Percentiles rank a stretch among this genome's conserved stretches.
Conservation (phyloP, 2,113 vertebrate species). For the Grantiella picta region DNA sequence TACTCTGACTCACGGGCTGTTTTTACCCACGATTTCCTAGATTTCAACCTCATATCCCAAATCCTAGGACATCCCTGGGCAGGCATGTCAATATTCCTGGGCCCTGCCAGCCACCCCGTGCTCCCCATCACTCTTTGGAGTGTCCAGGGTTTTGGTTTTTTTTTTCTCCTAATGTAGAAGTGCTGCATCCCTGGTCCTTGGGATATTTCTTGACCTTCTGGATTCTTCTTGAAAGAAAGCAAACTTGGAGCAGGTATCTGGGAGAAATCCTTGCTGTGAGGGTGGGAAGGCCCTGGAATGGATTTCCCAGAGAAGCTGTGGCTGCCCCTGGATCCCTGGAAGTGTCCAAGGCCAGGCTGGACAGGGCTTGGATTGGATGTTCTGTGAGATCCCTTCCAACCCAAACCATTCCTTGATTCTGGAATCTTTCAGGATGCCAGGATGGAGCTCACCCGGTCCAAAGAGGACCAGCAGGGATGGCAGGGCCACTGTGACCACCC, state of each 20-base stretch:
- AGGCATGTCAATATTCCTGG: not conserved
- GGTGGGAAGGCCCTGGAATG: fast-evolving
- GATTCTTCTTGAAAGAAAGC: not conserved
- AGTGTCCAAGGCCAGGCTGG: not conserved
- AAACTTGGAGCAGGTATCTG: not conserved
- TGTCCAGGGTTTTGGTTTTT: not conserved
- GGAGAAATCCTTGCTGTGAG: not conserved
- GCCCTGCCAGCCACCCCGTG: not conserved
- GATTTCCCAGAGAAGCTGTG: not conserved
- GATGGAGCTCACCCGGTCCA: not conserved
- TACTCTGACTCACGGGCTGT: no score
- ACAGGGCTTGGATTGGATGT: fast-evolving
- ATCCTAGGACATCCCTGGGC: not conserved
- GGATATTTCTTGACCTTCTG: not conserved
- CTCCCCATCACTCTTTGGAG: not conserved
- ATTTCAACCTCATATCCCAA: not conserved
- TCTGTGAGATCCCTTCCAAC: not conserved
- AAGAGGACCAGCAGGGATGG: not conserved
- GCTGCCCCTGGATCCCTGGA: not conserved
- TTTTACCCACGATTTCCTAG: fast-evolving
- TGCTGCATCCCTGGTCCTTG: not conserved
- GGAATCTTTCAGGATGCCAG: not conserved
- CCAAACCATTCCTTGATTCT: not conserved
- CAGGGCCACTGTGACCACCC: not conserved
- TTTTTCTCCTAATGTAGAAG: not conserved